These are phyloP conservation scores for Alloplasta piceator DNA, from an alignment of 2,888 invertebrate genomes.

Conservation along the genomic window DNA sequence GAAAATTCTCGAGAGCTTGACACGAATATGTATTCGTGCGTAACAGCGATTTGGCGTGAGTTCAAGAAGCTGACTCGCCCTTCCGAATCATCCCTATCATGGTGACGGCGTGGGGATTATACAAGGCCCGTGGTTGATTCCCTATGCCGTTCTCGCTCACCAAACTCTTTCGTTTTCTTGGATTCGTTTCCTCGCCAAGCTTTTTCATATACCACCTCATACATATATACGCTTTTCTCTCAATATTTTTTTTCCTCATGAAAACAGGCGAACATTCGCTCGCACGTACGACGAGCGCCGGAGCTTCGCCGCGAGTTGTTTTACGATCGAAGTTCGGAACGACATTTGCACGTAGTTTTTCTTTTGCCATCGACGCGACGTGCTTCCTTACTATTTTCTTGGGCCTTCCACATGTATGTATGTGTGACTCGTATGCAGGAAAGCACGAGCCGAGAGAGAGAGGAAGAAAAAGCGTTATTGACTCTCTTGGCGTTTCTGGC, in stretches of 20 bases:
- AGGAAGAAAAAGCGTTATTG: slow-evolving; percentile 17
- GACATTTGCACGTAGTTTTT: slow-evolving; percentile 79
- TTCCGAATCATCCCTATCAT: slow-evolving; percentile 51
- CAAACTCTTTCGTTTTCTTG: slow-evolving; percentile 46
- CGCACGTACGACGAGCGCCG: slow-evolving; percentile 41
- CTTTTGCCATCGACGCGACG: slow-evolving; percentile 66
- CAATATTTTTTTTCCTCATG: slow-evolving; percentile 42
- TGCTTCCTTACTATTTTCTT: slow-evolving; percentile 23
- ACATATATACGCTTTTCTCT: slow-evolving; percentile 32
- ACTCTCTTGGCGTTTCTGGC: slow-evolving; percentile 27
- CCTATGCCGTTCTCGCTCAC: slow-evolving; percentile 59
- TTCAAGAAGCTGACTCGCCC: slow-evolving; percentile 77
- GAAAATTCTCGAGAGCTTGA: slow-evolving; percentile 75
- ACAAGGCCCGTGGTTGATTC: slow-evolving; percentile 27
- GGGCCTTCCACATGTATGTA: neutral
- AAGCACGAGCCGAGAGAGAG: neutral
- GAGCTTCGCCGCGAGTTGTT: slow-evolving; percentile 70
- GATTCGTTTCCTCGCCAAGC: slow-evolving; percentile 29
- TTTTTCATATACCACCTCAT: slow-evolving; percentile 43
- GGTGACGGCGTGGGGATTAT: slow-evolving; percentile 3
- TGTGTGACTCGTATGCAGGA: slow-evolving; percentile 30
- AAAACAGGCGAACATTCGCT: slow-evolving; percentile 52
- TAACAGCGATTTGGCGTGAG: slow-evolving; percentile 81
- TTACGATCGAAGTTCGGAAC: slow-evolving; percentile 81
- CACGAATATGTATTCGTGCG: slow-evolving; percentile 81